Base-by-base conservation (phyloP, 2,888 invertebrate genomes). In the Sphecodes monilicornis region DNA sequence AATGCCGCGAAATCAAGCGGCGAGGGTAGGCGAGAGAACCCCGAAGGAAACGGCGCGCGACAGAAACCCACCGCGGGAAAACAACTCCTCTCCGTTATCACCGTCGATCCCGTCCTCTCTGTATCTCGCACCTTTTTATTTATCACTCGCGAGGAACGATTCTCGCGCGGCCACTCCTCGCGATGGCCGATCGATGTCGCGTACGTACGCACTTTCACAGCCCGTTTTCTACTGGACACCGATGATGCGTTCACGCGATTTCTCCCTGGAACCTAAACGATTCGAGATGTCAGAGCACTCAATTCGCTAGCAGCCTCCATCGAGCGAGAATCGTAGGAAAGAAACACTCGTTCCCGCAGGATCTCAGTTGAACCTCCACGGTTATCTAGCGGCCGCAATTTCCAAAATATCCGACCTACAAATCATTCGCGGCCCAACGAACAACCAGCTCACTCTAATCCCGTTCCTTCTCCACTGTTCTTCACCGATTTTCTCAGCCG, bases 1-100 rank as follows among this genome's bases (percentile, higher is more conserved):
- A 89, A 89, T 87, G 79, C 66, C 81, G 46, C 80, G 80, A 80
- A 89, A 87, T 88, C 76, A 81, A 87, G 76, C 81, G 41, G 69
- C 26, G 16, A 32, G 36, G 36, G 22, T 32, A n/a, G 36, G 36
- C 66, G 36, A 22, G n/a, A 6, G 54, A 54, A 54, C n/a, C 60
- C 36, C 69, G 69, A 26, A 71, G 46, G 11, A 76, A 46, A 46
- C 68, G 43, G 79, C 72, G 66, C 41, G 70, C 68, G 75, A 75
- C 64, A 60, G 54, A 36, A 76, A 69, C 77, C 60, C 46, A 50
- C 73, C 57, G 50, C 43, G 60, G n/a, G n/a, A 54, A 54, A 54
- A 54, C 66, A 82, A 60, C 68, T 26, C 64, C 32, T 66, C 22
- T 18, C 16, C 32, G 54, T 22, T 77, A 32, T 77, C 78, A 76